Conservation (phyloP, 2,113 vertebrate species). For the Cariama cristata region DNA sequence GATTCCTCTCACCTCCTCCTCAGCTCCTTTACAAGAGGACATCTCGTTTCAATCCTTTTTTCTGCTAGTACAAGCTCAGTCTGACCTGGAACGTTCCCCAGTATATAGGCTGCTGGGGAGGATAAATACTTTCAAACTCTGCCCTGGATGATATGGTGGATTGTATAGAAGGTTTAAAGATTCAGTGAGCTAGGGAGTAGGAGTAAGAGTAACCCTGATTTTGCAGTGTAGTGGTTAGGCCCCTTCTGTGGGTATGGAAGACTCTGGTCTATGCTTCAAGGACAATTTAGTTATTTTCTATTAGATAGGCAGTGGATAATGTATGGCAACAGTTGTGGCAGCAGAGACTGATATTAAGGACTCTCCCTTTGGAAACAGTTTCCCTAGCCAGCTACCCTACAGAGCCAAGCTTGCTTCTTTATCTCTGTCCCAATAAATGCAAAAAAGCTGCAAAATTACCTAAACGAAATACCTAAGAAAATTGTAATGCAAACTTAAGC, state of each 20-base stretch:
- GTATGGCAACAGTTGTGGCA: neutral
- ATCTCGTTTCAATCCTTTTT: neutral
- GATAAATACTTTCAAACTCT: neutral
- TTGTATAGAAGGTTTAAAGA: neutral
- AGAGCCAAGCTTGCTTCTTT: neutral
- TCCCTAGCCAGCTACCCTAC: neutral
- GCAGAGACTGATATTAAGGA: neutral
- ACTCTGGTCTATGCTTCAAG: neutral
- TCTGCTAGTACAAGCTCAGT: neutral
- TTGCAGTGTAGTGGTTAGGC: neutral
- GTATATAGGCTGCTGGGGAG: neutral
- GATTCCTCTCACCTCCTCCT: constrained; percentile 49
- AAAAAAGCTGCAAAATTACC: neutral
- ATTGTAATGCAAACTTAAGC: neutral
- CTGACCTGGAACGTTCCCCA: neutral
- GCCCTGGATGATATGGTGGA: neutral
- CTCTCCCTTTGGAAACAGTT: neutral
- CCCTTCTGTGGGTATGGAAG: neutral
- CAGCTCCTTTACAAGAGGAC: constrained; percentile 4
- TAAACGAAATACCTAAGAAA: neutral
- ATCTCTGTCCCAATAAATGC: neutral
- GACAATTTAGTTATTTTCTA: neutral
- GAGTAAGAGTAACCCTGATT: neutral
- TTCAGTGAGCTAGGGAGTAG: neutral
- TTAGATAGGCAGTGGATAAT: neutral